Evolutionary conservation across 2,888 invertebrate genomes (phyloP).

Genomic region (Anthrax anthrax): DNA sequence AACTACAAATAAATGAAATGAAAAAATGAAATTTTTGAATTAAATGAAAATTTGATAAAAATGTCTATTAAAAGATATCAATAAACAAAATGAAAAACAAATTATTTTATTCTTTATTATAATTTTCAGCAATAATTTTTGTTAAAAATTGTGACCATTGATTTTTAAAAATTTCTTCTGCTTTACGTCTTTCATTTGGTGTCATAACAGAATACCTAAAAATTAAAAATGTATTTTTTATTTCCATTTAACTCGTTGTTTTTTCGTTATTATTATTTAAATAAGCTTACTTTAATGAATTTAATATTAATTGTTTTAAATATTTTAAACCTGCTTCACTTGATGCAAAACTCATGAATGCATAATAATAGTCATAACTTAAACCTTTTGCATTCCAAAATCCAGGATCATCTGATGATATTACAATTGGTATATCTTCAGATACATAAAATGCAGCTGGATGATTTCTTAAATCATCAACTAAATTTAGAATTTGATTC

Average conservation of each 20-base stretch:
- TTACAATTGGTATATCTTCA: conserved; percentile 43
- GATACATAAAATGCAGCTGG: conserved; percentile 42
- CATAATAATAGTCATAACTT: conserved; percentile 52
- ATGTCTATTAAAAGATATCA: too few species aligned
- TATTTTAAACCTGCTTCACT: conserved; percentile 41
- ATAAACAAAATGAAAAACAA: too few species aligned
- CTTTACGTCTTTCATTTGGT: conserved; percentile 17
- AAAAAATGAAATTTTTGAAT: too few species aligned
- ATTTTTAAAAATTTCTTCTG: conserved; percentile 18
- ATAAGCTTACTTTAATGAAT: conserved; percentile 39
- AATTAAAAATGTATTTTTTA: not conserved
- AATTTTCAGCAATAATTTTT: conserved; percentile 6
- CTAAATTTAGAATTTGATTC: conserved; percentile 37
- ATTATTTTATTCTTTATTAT: too few species aligned
- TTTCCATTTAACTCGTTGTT: not conserved
- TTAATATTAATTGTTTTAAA: conserved; percentile 46
- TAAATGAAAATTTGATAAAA: too few species aligned
- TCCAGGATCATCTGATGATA: conserved; percentile 50
- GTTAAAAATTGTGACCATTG: conserved; percentile 25
- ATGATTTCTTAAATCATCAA: conserved; percentile 49
- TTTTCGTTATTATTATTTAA: not conserved
- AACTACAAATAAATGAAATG: conserved; percentile 9
- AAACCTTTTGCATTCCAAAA: conserved; percentile 46
- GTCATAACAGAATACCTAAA: conserved; percentile 21
- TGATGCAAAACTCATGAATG: conserved; percentile 49